Evolutionary conservation across 1,140 invertebrate genomes (phyloP), one percentile per base, ranked within the genome.

Genomic region (Brachionus rotundiformis): DNA sequence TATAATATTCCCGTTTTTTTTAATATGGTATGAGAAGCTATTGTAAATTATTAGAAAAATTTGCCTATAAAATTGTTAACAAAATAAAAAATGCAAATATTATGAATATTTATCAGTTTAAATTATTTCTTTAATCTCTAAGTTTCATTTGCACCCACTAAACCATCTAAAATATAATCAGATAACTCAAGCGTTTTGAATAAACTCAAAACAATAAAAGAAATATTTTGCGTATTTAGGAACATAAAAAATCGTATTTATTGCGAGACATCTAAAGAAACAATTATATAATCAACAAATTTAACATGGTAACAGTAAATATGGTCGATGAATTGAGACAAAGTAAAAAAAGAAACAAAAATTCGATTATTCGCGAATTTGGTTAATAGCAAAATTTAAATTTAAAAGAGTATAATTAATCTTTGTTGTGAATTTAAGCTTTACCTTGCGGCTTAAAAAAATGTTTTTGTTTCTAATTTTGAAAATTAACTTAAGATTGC

Each of bases 121-220:
- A 54, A 54, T 54, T 54, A 54, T 54, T 54, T 54, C n/a, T 49
- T 49, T 54, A 54, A 54, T 54, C 47, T 54, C 47, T 54, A 54
- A 54, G 19, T 16, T 54, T 54, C 47, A 54, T 4, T 54, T 23
- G n/a, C 23, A 54, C n/a, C 23, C 47, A 7, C n/a, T 54, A 23
- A 54, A 54, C 47, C 47, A 25, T 19, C 47, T 19, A 19, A 8
- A 54, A 19, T 54, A 19, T 54, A 19, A 54, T 54, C 47, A 19
- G 47, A 54, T 54, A 54, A 54, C 47, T 54, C n/a, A 25, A 54
- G 47, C 47, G 19, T 54, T 54, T 8, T n/a, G 23, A 54, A 7
- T 54, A 54, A 19, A 16, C n/a, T 54, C 16, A 19, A 54, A 54
- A 25, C 16, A 54, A 54, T 23, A 54, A 54, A 54, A 54, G 0